phyloP scores from a whole-genome alignment of 1,140 invertebrate species.

The Gryllus bimaculatus region DNA sequence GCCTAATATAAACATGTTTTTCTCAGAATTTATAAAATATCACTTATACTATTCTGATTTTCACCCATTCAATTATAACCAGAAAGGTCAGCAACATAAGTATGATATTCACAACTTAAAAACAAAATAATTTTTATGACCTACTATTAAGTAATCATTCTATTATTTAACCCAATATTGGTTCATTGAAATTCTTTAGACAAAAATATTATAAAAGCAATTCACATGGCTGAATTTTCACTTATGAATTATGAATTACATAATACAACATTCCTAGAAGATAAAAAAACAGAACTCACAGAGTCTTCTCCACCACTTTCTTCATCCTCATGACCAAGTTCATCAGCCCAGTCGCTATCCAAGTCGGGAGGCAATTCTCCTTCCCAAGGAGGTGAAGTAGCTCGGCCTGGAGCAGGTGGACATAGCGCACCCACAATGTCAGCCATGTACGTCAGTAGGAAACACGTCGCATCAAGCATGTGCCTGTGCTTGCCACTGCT shows the following conservation, averaged over 20 bases:
- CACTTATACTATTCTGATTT: too few species aligned
- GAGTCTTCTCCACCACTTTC: slow-evolving; percentile 89
- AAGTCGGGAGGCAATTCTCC: slow-evolving; percentile 60
- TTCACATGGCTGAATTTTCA: too few species aligned
- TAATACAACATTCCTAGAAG: too few species aligned
- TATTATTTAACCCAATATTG: too few species aligned
- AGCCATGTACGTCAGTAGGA: slow-evolving; percentile 63
- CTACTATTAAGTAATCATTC: background rate
- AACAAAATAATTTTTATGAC: background rate
- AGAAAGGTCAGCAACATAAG: too few species aligned
- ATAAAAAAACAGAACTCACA: slow-evolving; percentile 37
- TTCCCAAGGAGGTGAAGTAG: slow-evolving; percentile 67
- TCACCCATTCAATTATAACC: too few species aligned
- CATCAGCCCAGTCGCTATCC: slow-evolving; percentile 74
- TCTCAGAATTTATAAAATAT: too few species aligned
- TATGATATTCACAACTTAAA: background rate
- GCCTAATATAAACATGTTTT: too few species aligned
- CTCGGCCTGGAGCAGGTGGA: slow-evolving; percentile 34
- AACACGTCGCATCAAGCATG: slow-evolving; percentile 68
- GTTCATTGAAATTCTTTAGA: too few species aligned
- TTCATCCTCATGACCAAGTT: slow-evolving; percentile 66
- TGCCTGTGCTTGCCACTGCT: slow-evolving; percentile 43
- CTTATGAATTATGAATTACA: too few species aligned
- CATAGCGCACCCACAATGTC: slow-evolving; percentile 55
- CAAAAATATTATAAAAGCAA: too few species aligned